These are phyloP conservation scores for Anser brachyrhynchus DNA, from an alignment of 2,113 vertebrate genomes.

Conservation along the genomic window DNA sequence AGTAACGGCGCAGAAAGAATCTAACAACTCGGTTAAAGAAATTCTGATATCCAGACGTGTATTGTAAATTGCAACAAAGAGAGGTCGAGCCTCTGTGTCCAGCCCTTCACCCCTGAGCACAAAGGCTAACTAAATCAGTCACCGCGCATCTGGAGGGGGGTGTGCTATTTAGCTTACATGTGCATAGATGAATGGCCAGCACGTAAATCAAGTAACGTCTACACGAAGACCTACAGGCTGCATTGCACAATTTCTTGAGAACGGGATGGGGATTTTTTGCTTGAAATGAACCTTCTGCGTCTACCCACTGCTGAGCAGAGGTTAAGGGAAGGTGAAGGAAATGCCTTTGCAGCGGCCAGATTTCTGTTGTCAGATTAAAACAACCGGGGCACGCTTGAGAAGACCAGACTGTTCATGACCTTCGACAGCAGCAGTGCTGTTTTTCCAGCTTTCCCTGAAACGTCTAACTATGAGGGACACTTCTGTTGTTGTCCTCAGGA, in stretches of 20 bases:
- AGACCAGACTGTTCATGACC: background rate
- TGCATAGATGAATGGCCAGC: background rate
- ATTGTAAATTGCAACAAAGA: background rate
- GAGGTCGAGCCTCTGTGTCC: background rate
- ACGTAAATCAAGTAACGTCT: background rate
- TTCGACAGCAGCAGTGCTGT: background rate
- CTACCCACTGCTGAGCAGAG: slow-evolving; percentile 22
- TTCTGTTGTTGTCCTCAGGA: background rate
- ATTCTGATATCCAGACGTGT: background rate
- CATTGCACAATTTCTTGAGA: background rate
- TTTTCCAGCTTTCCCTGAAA: background rate
- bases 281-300: slow-evolving; percentile 15
- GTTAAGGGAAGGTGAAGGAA: slow-evolving; percentile 49
- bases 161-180: fast-evolving
- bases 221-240: background rate
- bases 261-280: background rate
- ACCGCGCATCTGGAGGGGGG: background rate
- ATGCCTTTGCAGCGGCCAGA: background rate
- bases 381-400: background rate
- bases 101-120: background rate
- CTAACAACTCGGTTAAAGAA: background rate
- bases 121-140: background rate
- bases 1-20: background rate
- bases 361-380: slow-evolving; percentile 38
- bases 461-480: background rate